These are phyloP conservation scores for Sabellastarte sp. DNA, from an alignment of 2,888 invertebrate genomes.

Conservation along the genomic window DNA sequence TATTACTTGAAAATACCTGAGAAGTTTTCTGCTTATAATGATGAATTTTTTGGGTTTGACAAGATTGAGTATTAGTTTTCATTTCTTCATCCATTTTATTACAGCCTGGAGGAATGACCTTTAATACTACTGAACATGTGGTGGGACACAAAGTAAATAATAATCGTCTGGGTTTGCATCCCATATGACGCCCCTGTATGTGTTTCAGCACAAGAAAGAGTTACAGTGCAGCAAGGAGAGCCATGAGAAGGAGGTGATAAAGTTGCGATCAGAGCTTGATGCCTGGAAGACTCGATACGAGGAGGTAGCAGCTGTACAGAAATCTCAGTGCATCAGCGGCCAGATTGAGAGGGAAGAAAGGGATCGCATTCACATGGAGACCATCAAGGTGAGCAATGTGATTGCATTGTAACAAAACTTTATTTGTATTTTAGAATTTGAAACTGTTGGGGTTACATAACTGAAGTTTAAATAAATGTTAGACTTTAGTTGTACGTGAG, in stretches of 20 bases:
- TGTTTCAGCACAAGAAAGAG: constrained; percentile 35
- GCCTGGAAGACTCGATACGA: constrained; percentile 33
- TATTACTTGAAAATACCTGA: too few species aligned
- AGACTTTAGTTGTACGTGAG: too few species aligned
- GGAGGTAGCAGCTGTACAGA: constrained; percentile 40
- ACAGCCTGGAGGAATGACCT: background rate
- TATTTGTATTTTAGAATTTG: too few species aligned
- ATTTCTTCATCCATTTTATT: background rate
- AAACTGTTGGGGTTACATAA: too few species aligned
- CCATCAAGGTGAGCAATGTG: constrained; percentile 48
- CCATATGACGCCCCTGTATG: background rate
- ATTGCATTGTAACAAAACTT: too few species aligned
- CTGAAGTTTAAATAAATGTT: too few species aligned
- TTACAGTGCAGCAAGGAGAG: constrained; percentile 28
- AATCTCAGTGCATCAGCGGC: constrained; percentile 38
- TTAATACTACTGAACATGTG: too few species aligned
- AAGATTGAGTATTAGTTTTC: too few species aligned
- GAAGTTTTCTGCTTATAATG: too few species aligned
- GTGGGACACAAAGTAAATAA: too few species aligned
- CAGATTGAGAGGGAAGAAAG: constrained; percentile 42
- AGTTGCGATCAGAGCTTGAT: constrained; percentile 37
- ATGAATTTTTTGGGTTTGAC: too few species aligned
- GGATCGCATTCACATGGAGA: constrained; percentile 45
- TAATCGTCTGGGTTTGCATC: too few species aligned
- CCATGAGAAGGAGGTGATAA: constrained; percentile 12